Evolutionary conservation across 2,888 invertebrate genomes (phyloP), one percentile per base, ranked within the genome.

Genomic region (Acleris holmiana): DNA sequence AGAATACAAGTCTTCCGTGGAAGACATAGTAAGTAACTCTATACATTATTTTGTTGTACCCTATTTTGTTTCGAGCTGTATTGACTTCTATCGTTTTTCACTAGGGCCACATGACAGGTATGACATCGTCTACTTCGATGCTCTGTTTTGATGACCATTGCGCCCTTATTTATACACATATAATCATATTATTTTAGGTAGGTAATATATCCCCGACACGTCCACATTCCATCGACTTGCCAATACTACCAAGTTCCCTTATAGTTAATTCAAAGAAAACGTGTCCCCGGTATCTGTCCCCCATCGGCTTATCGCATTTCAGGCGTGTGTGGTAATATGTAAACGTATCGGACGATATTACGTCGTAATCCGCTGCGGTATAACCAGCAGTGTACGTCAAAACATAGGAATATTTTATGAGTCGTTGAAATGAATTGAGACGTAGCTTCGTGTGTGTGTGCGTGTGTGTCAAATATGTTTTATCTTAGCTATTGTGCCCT

Each of bases 201-300:
- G 35, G 13, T 35, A 35, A 4, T 35, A 13, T 35, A 4, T 4
- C 35, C 35, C 13, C 35, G 2, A 35, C 55, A 35, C 56, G 49
- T 56, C 44, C 44, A 15, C 15, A 18, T 62, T 18, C 50, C 23
- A 53, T 55, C 23, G 47, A 55, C 55, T 35, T 57, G 49, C 53
- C 46, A 21, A 64, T 47, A 58, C 53, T 29, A 48, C 51, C 40
- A 49, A 63, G 63, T 63, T 64, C 41, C 64, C 64, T 64, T 64
- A 64, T 64, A 64, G 64, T 64, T 64, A 64, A 64, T 64, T 64
- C 64, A 64, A 64, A 59, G 64, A 64, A 64, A 64, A 64, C 64
- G 64, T 64, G 64, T 64, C 64, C 47, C 53, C 19, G 53, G 53
- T 64, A 64, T 64, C 64, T 53, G 64, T 64, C 64, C 53, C 53